Evolutionary conservation across 2,797 vertebrate genomes (phyloP), one percentile per base, ranked within the genome.

Genomic region (Erpetoichthys calabaricus): DNA sequence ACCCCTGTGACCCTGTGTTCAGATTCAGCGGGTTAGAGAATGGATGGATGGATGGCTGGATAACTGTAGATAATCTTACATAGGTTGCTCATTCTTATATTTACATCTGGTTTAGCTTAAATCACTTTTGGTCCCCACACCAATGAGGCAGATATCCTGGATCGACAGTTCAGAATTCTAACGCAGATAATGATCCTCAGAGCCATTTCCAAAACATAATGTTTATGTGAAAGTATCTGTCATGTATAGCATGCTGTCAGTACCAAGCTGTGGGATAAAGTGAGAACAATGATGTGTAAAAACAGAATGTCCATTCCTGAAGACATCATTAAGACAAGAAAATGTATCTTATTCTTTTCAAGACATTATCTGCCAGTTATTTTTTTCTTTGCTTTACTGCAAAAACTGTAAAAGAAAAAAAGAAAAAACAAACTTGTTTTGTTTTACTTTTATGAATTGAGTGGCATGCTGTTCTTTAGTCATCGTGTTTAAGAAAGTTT

Each of bases 251-350:
- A 51, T 4, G 10, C 44, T 59, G 46, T 51, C 25, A 53, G 6
- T 43, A 63, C 54, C 25, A 46, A 56, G 59, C 66, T 68, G 56
- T 51, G 60, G 66, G 66, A 64, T 63, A 64, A 55, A 55, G 58
- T 60, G 63, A 60, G 57, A 68, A 67, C 63, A 65, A 58, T 59
- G 53, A 56, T 66, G 58, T 64, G 60, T 55, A 7, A 49, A 61
- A 64, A 63, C 63, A 67, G 55, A 47, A 53, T 61, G 42, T 54
- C 45, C 49, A 51, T 51, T 49, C 64, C 57, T 51, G 61, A 62
- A 60, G 66, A 64, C 59, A 49, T 56, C 59, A 56, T 63, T 43
- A 61, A 63, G 59, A 57, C 55, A 9, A 57, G 60, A 58, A 67
- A 49, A 4, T 25, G 25, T 25, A 25, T 25, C 25, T 25, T 25